Conservation (phyloP, 2,113 vertebrate species). For the Acanthisitta chloris region DNA sequence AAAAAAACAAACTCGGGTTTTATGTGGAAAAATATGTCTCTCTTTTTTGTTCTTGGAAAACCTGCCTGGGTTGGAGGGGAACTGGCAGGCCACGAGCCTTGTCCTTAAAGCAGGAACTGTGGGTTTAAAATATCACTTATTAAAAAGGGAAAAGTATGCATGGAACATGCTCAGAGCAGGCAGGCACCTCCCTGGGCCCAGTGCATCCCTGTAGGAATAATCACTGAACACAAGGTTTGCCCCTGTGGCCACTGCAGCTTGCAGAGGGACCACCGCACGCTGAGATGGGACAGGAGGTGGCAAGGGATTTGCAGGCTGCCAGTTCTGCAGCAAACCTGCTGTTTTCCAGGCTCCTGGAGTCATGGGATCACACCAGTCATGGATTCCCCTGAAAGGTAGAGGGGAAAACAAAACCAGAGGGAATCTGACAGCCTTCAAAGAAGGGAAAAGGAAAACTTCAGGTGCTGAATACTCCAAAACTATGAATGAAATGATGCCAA, state of each 20-base stretch:
- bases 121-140: neutral
- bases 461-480: neutral
- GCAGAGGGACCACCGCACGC: fast-evolving
- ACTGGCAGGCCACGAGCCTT: neutral
- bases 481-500: neutral
- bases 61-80: no score
- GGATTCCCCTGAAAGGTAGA: neutral
- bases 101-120: constrained; percentile 19
- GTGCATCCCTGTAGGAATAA: neutral
- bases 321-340: neutral
- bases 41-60: constrained; percentile 27
- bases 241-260: neutral
- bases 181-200: neutral
- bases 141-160: neutral
- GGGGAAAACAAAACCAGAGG: neutral
- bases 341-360: neutral
- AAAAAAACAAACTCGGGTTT: neutral
- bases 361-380: neutral
- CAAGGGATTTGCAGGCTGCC: neutral
- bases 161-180: neutral
- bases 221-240: neutral
- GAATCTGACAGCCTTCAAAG: neutral
- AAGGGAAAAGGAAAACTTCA: neutral
- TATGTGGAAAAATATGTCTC: constrained; percentile 23
- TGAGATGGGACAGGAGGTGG: fast-evolving